A percentile compares a stretch with the other conserved stretches of the same genome.
phyloP scores from a whole-genome alignment of 1,140 invertebrate genomes.

The Ericerus pela region DNA sequence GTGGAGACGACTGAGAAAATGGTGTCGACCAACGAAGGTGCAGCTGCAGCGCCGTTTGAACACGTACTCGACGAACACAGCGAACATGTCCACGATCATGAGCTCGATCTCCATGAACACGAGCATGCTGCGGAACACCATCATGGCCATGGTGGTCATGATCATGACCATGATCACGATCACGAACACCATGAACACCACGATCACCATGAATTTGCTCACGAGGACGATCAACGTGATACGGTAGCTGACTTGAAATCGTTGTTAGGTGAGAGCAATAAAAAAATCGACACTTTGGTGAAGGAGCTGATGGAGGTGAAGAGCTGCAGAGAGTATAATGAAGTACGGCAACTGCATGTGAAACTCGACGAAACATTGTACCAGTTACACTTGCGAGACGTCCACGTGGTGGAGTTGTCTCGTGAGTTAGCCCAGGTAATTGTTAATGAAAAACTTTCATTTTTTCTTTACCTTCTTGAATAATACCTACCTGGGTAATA shows the following conservation, averaged over 20 bases:
- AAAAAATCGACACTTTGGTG: neutral
- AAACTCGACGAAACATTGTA: conserved; percentile 2
- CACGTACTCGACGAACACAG: neutral
- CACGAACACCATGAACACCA: no score
- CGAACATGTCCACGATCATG: neutral
- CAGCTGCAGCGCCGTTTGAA: neutral
- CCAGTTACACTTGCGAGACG: neutral
- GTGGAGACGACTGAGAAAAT: neutral
- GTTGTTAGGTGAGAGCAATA: neutral
- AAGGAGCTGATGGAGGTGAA: neutral
- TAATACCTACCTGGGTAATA: no score
- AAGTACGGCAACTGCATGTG: neutral
- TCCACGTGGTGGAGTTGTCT: neutral
- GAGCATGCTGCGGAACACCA: neutral
- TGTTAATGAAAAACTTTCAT: no score
- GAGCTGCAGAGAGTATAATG: neutral
- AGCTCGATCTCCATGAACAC: neutral
- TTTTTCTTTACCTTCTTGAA: no score
- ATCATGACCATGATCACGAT: neutral
- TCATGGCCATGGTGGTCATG: neutral
- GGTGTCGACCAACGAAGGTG: neutral
- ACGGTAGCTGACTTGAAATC: neutral
- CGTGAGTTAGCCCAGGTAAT: neutral
- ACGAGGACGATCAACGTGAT: neutral
- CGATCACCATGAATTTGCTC: neutral